Conservation (phyloP, 1,140 invertebrate genomes). For the Homalodisca vitripennis region DNA sequence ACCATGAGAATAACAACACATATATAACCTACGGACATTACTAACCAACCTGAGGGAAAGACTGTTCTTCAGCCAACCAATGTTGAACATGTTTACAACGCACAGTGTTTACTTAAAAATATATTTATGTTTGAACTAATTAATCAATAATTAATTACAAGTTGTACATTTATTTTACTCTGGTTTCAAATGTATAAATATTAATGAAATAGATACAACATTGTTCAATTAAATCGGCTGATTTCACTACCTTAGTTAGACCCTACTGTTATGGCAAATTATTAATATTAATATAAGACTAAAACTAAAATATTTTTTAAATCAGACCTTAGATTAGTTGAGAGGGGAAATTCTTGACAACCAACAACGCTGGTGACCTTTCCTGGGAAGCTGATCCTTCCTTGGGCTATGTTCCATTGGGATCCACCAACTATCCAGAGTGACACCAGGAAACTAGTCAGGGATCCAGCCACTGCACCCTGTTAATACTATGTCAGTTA, state of each 20-base stretch:
- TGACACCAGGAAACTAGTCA: constrained; percentile 25
- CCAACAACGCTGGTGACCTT: constrained; percentile 33
- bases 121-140: too few species aligned
- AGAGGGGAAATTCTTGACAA: constrained; percentile 20
- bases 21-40: too few species aligned
- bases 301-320: neutral
- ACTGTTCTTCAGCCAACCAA: too few species aligned
- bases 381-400: constrained; percentile 30
- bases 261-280: neutral
- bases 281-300: neutral
- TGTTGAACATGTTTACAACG: too few species aligned
- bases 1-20: too few species aligned
- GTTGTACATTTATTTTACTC: too few species aligned
- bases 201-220: too few species aligned
- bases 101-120: too few species aligned
- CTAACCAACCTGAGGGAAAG: too few species aligned
- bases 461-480: constrained; percentile 34
- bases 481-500: neutral
- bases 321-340: neutral
- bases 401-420: constrained; percentile 26
- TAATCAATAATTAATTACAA: too few species aligned
- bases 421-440: constrained; percentile 32
- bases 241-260: neutral
- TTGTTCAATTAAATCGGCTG: neutral
- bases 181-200: too few species aligned